These are phyloP conservation scores for Oryzias sinensis DNA, from an alignment of 2,797 vertebrate species.

Conservation along the genomic window DNA sequence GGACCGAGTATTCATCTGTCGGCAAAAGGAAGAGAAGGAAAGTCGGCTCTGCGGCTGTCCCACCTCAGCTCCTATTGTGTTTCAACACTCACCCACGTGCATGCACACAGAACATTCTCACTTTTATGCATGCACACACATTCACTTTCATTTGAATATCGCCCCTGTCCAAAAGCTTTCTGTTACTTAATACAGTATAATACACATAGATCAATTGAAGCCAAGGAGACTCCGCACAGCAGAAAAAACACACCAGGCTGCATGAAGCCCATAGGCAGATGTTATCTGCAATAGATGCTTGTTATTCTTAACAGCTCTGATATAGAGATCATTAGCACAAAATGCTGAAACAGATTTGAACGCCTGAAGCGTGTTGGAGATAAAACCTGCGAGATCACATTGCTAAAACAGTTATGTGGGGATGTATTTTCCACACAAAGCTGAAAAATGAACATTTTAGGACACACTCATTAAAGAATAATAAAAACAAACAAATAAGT, in stretches of 20 bases:
- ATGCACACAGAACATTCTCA: neutral
- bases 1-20: conserved; percentile 83
- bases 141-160: conserved; percentile 88
- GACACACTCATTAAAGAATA: conserved; percentile 7
- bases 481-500: neutral
- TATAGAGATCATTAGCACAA: conserved; percentile 70
- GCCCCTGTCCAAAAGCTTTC: conserved; percentile 68
- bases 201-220: conserved; percentile 87
- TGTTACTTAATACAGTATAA: conserved; percentile 84
- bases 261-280: conserved; percentile 65
- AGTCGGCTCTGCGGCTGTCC: conserved; percentile 61
- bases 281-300: conserved; percentile 64
- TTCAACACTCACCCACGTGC: conserved; percentile 10
- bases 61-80: conserved; percentile 16
- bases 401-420: conserved; percentile 50
- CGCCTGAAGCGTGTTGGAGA: conserved; percentile 54
- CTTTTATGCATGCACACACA: neutral
- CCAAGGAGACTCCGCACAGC: conserved; percentile 66
- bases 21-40: conserved; percentile 57
- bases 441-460: conserved; percentile 34
- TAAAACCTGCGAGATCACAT: conserved; percentile 57
- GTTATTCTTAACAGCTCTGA: conserved; percentile 69
- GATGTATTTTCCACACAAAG: conserved; percentile 16
- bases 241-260: conserved; percentile 23
- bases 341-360: conserved; percentile 50